Base-by-base conservation (phyloP, 2,797 vertebrate genomes). In the Thalassophryne amazonica region DNA sequence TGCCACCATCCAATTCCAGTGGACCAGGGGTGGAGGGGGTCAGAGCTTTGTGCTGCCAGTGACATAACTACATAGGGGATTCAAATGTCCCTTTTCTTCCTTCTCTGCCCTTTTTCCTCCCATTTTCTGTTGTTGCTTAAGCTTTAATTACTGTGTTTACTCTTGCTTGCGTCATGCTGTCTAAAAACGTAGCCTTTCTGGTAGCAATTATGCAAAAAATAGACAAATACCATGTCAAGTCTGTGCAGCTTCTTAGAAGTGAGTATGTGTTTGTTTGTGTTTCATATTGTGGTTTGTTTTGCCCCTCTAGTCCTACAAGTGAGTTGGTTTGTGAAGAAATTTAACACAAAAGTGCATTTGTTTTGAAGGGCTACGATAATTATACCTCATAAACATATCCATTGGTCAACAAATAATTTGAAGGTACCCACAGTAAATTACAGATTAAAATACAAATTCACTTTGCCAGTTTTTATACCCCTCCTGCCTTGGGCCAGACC, bases 101-200 rank as follows among this genome's bases (percentile, higher is more conserved):
- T 46, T 67, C 67, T 61, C 27, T 21, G 17, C 63, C 63, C 53
- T 58, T 21, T 73, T 68, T 60, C 52, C 51, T 31, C 12, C 0
- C n/a, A 50, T 57, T 71, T 76, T 81, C 80, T 78, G 74, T 49
- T 21, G 71, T 58, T 83, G 83, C 50, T 52, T 63, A 38, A 48
- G 43, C 53, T 27, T 62, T 92, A 91, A 92, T 91, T 83, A 89
- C 85, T 85, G 82, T 88, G 78, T 88, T 92, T 86, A 73, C 73
- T 60, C 56, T 62, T 58, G 51, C 78, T 75, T 84, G 80, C 87
- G 85, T 91, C 89, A 90, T 46, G 39, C 60, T 62, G 61, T 60
- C 80, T 81, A 82, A 78, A 88, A 88, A 89, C 83, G 88, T 66
- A 69, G 48, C 51, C 67, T 62, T 76, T 84, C 57, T 73, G 73